A percentile compares a stretch with the other conserved stretches of the same genome.
Evolutionary conservation across 2,113 vertebrate genomes (phyloP).

Genomic region (Hippocampus mohnikei): DNA sequence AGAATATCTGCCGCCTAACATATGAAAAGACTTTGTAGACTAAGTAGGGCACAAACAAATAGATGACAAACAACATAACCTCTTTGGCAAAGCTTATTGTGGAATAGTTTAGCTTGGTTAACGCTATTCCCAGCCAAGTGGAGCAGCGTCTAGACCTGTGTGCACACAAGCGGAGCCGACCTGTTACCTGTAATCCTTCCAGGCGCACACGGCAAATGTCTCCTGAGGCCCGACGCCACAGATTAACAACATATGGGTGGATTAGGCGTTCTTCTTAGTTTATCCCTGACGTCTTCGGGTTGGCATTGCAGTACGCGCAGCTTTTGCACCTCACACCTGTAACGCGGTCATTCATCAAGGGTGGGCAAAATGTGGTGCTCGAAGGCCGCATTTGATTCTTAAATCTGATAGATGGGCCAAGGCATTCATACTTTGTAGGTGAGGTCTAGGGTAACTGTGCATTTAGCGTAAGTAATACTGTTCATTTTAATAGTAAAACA

Average conservation of each 20-base stretch:
- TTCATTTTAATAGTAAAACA: too few species aligned
- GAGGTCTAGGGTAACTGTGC: too few species aligned
- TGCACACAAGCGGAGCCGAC: conserved; percentile 32
- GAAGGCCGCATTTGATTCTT: too few species aligned
- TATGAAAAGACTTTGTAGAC: background rate
- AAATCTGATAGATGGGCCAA: too few species aligned
- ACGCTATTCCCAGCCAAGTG: background rate
- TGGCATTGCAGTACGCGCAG: background rate
- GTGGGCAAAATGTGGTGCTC: background rate
- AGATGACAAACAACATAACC: background rate
- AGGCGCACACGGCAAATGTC: conserved; percentile 25
- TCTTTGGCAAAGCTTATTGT: background rate
- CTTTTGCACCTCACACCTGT: background rate
- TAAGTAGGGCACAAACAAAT: background rate
- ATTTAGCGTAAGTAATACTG: too few species aligned
- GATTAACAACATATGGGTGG: conserved; percentile 55
- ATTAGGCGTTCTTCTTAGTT: conserved; percentile 23
- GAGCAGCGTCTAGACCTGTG: conserved; percentile 31
- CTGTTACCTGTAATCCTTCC: conserved; percentile 45
- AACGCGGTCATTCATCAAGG: background rate
- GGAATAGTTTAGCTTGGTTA: background rate
- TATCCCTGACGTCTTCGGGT: conserved; percentile 4
- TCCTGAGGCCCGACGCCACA: conserved; percentile 41
- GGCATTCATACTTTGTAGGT: too few species aligned
- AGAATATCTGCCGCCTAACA: background rate